Base-by-base conservation (phyloP, 2,113 vertebrate species). In the Chelonoidis abingdonii region DNA sequence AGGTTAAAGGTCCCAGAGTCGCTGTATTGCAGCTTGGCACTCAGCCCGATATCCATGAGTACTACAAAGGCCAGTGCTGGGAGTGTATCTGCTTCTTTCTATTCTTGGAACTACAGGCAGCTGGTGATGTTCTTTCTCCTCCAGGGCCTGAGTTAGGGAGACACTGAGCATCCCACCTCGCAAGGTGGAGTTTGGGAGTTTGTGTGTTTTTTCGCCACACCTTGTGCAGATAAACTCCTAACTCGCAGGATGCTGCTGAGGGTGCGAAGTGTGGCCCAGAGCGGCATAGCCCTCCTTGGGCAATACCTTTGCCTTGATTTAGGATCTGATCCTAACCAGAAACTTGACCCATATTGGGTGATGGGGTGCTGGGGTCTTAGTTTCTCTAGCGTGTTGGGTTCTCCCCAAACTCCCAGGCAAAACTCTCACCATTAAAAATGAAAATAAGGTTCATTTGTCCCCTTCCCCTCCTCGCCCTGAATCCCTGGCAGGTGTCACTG, bases 21-120 rank as follows among this genome's bases (percentile, higher is more conserved):
- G 95, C 95, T 94, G 96, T 96, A 96, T 97, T 95, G 96, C 95
- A 93, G 95, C 97, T 78, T 97, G 95, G 96, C 93, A 52, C 81
- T 5, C 93, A 87, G 97, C 93, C 96, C 88, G 92, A 54, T 76
- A 8, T 94, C 92, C 50, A 95, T 41, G 90, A 95, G 93, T 6
- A n/a, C 27, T 90, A 96, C 94, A 93, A 91, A 96, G 96, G 91
- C 95, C 65, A 95, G 87, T 90, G 94, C 96, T 88, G 95, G 96
- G 94, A 97, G 95, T 86, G 79, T 78, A 93, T 93, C 93, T 85
- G 54, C 93, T 98, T 96, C 97, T 87, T 92, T 47, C 94, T 94
- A 79, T 87, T 89, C 96, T 95, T 80, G 92, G 95, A 96, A 75
- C 84, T 91, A 75, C 90, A 91, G 89, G 87, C 92, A 93, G 91